Conservation (phyloP, 2,797 vertebrate genomes). For the Delichon dasypus region DNA sequence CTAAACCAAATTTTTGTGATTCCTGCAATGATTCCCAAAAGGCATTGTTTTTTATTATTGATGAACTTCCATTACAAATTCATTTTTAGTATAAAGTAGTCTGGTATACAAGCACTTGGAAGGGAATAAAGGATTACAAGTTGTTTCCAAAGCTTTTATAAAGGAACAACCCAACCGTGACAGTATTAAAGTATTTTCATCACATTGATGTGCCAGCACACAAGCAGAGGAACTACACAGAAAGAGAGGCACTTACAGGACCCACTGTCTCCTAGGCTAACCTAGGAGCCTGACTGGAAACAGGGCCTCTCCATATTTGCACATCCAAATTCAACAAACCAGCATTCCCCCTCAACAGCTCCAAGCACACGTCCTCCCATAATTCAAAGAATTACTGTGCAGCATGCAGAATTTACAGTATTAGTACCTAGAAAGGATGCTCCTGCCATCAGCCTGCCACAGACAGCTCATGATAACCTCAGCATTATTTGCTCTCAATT, state of each 20-base stretch:
- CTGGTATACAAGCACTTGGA: background rate
- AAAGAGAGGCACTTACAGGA: background rate
- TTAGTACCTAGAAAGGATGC: background rate
- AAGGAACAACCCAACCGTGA: background rate
- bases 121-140: background rate
- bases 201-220: background rate
- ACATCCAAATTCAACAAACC: background rate
- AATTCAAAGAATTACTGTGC: background rate
- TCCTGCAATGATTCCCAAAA: background rate
- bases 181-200: background rate
- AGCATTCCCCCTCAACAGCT: rapidly evolving
- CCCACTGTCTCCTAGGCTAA: rapidly evolving
- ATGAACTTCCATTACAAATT: background rate
- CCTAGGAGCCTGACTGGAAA: background rate
- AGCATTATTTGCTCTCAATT: background rate
- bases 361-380: background rate
- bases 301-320: background rate
- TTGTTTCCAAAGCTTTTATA: slow-evolving; percentile 2
- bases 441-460: background rate
- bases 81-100: background rate
- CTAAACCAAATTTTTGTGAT: background rate
- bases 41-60: background rate
- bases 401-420: background rate
- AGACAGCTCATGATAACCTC: background rate
- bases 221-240: rapidly evolving